These are phyloP conservation scores for Lathamus discolor DNA, from an alignment of 2,113 vertebrate genomes.

Conservation along the genomic window DNA sequence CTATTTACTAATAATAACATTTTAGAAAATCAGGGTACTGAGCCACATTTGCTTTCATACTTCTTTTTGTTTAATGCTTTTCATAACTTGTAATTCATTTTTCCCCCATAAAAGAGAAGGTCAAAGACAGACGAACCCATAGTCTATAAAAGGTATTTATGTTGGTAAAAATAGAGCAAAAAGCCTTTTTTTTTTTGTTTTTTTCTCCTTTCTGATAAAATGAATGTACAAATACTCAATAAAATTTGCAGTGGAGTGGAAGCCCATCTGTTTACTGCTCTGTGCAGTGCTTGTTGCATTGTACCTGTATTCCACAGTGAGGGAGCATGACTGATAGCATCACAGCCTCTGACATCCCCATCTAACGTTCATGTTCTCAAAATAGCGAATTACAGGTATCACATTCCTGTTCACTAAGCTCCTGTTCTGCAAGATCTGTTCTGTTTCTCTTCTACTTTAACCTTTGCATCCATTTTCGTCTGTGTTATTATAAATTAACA, in stretches of 20 bases:
- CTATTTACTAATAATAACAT: constrained; percentile 16
- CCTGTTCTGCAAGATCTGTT: neutral
- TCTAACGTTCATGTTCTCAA: neutral
- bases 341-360: neutral
- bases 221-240: neutral
- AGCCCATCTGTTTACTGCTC: neutral
- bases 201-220: neutral
- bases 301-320: neutral
- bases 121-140: neutral
- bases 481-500: neutral
- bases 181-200: neutral
- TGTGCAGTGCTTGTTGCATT: neutral
- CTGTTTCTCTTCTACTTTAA: neutral
- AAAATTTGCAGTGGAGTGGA: neutral
- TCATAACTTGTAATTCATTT: neutral
- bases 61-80: neutral
- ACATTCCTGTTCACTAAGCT: neutral
- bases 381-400: neutral
- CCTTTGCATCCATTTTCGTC: neutral
- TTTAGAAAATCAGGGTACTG: neutral
- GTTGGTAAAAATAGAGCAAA: neutral
- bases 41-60: neutral
- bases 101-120: neutral
- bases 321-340: neutral
- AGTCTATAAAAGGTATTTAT: neutral